These are phyloP conservation scores for Carlito syrichta DNA, from an alignment of 2,113 vertebrate species.

Conservation along the genomic window DNA sequence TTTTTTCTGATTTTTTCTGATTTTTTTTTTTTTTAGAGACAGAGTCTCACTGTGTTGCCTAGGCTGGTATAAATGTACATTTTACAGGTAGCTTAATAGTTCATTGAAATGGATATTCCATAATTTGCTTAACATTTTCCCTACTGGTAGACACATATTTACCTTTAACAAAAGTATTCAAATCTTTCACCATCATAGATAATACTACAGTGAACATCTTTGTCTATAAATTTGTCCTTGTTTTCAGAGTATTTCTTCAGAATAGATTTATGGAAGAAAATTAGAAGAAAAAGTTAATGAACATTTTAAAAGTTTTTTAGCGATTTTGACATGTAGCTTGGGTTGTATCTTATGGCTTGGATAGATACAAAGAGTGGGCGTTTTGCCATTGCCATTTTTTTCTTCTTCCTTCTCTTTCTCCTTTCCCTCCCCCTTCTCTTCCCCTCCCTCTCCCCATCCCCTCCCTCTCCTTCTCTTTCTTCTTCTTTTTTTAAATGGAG, in stretches of 20 bases:
- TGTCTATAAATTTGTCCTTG: not conserved
- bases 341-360: not conserved
- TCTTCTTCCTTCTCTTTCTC: not conserved
- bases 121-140: not conserved
- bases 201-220: not conserved
- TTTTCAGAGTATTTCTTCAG: not conserved
- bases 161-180: not conserved
- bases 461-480: no score
- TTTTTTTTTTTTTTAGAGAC: no score
- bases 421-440: no score
- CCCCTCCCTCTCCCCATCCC: no score
- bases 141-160: not conserved
- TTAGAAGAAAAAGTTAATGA: not conserved
- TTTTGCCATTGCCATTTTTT: not conserved
- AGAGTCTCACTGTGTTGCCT: no score
- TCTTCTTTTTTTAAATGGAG: not conserved
- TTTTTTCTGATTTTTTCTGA: no score
- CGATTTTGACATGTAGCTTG: not conserved
- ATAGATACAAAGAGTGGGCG: not conserved
- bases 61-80: no score
- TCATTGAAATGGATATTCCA: not conserved
- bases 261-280: not conserved
- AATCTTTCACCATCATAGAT: no score
- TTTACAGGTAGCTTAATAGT: not conserved
- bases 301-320: not conserved